A percentile compares a stretch with the other conserved stretches of the same genome.
These are phyloP conservation scores for Pimpla rufipes DNA, from an alignment of 2,888 invertebrate species.

Conservation along the genomic window DNA sequence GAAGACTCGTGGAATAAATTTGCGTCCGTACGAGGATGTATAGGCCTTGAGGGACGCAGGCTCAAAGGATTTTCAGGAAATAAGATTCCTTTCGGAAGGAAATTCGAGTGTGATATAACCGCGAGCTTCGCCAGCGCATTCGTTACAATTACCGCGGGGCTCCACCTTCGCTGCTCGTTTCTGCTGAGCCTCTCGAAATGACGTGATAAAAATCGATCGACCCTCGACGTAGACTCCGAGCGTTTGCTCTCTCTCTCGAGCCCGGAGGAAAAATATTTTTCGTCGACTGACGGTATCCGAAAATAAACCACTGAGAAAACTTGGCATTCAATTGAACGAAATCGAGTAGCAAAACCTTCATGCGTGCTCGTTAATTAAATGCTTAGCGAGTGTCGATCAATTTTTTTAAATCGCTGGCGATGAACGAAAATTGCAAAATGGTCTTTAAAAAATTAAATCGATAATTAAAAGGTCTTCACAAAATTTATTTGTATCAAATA, in stretches of 20 bases:
- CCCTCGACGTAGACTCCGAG: not conserved
- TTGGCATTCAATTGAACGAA: not conserved
- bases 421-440: too few species aligned
- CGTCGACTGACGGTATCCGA: not conserved
- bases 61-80: slow-evolving; percentile 27
- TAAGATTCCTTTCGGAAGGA: slow-evolving; percentile 19
- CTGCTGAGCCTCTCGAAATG: not conserved
- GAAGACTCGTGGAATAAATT: slow-evolving; percentile 4
- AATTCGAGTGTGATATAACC: slow-evolving; percentile 13
- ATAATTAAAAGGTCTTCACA: too few species aligned
- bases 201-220: slow-evolving; percentile 11
- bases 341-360: not conserved
- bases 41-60: not conserved
- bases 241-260: not conserved
- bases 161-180: not conserved
- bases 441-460: too few species aligned
- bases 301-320: not conserved
- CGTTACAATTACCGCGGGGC: slow-evolving; percentile 7
- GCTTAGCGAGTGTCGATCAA: not conserved
- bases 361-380: not conserved
- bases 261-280: slow-evolving; percentile 7
- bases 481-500: too few species aligned
- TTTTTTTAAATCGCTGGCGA: not conserved
- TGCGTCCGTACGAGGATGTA: slow-evolving; percentile 1
- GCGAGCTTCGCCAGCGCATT: not conserved